Conservation (phyloP, 92 coral and sea anemone species). For the Parazoanthus darwini region DNA sequence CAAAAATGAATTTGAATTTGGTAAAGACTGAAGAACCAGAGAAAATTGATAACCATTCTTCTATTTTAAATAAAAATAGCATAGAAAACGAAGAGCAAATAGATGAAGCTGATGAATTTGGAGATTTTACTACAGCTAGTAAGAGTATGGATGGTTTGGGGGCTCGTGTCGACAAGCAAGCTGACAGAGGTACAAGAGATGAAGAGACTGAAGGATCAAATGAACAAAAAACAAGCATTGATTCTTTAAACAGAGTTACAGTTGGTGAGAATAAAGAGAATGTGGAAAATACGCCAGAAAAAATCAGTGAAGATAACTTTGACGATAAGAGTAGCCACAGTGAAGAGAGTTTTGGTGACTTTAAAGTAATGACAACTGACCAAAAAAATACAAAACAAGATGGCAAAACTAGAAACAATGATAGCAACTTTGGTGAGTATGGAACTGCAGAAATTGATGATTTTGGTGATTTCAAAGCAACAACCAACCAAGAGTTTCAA, state of each 20-base stretch:
- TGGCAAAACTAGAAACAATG: not conserved
- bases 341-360: conserved; percentile 16
- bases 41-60: not conserved
- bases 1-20: not conserved
- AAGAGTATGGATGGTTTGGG: not conserved
- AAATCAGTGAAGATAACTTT: not conserved
- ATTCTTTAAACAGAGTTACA: not conserved
- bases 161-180: not conserved
- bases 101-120: conserved; percentile 22
- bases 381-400: not conserved
- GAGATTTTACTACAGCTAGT: conserved; percentile 13
- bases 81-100: not conserved
- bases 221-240: not conserved
- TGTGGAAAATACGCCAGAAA: not conserved
- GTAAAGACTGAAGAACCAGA: not conserved
- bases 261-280: not conserved
- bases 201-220: not conserved
- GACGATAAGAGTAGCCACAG: not conserved
- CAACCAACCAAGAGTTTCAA: not conserved
- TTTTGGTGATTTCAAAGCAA: conserved; percentile 8
- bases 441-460: conserved; percentile 18
- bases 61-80: not conserved
- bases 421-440: conserved; percentile 5
- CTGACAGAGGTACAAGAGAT: not conserved
- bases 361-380: not conserved